These are phyloP conservation scores for Graptemys geographica DNA, from an alignment of 2,797 vertebrate species.

Conservation along the genomic window DNA sequence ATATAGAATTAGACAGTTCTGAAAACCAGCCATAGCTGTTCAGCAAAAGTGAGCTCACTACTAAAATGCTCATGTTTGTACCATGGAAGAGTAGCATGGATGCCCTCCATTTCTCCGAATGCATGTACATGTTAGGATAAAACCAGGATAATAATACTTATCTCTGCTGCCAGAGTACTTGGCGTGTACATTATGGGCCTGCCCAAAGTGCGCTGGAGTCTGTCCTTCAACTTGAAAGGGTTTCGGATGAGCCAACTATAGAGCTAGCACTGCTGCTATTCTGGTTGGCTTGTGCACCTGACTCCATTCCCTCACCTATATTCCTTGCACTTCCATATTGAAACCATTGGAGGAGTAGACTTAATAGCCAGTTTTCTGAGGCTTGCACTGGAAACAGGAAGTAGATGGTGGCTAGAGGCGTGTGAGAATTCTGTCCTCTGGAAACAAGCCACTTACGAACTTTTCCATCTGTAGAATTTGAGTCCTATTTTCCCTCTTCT, in stretches of 20 bases:
- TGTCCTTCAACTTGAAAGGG: not conserved
- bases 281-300: not conserved
- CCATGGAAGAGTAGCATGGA: not conserved
- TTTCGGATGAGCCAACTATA: too few relatives aligned
- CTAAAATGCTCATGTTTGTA: not conserved
- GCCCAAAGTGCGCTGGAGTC: not conserved
- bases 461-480: not conserved
- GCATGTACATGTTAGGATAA: accelerated
- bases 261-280: too few relatives aligned
- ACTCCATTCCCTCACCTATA: not conserved
- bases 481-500: not conserved
- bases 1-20: not conserved
- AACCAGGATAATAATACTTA: not conserved
- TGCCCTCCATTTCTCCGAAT: accelerated
- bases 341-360: not conserved
- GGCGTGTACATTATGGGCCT: accelerated
- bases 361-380: not conserved
- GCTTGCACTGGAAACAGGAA: not conserved
- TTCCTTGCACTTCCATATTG: not conserved
- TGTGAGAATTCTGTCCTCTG: not conserved
- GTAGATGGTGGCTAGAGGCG: not conserved
- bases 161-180: not conserved
- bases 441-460: not conserved
- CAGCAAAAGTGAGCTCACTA: not conserved
- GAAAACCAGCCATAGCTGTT: not conserved